A percentile compares a stretch with the other conserved stretches of the same genome.
phyloP scores from a whole-genome alignment of 2,113 vertebrate species.

The Hydrochoerus hydrochaeris region DNA sequence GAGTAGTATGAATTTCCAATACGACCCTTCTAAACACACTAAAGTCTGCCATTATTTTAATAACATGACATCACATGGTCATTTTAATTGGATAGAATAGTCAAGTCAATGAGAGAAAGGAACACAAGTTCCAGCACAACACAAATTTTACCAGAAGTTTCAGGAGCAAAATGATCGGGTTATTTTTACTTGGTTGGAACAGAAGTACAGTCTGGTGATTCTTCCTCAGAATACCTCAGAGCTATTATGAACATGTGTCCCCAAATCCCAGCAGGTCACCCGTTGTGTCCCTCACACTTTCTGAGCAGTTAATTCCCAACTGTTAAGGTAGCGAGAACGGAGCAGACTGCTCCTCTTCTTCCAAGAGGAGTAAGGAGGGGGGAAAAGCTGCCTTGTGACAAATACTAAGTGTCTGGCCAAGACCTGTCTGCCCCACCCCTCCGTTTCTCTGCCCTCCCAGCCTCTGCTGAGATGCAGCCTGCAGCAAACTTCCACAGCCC shows the following conservation, averaged over 20 bases:
- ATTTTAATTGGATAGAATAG: neutral
- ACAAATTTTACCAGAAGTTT: neutral
- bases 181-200: neutral
- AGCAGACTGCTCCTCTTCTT: neutral
- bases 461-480: neutral
- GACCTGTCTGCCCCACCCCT: neutral
- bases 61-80: neutral
- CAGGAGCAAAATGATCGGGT: neutral
- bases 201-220: neutral
- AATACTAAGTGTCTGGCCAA: neutral
- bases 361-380: neutral
- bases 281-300: neutral
- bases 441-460: neutral
- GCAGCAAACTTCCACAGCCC: neutral
- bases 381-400: slow-evolving; percentile 46
- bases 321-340: neutral
- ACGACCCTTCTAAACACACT: neutral
- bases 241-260: neutral
- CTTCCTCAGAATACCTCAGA: neutral
- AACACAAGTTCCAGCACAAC: neutral
- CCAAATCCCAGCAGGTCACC: slow-evolving; percentile 53
- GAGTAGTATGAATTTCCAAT: neutral
- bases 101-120: slow-evolving; percentile 23
- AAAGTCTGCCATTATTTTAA: neutral
- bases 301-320: neutral